These are phyloP conservation scores for Tuberolachnus salignus DNA, from an alignment of 2,888 invertebrate genomes.

Conservation along the genomic window DNA sequence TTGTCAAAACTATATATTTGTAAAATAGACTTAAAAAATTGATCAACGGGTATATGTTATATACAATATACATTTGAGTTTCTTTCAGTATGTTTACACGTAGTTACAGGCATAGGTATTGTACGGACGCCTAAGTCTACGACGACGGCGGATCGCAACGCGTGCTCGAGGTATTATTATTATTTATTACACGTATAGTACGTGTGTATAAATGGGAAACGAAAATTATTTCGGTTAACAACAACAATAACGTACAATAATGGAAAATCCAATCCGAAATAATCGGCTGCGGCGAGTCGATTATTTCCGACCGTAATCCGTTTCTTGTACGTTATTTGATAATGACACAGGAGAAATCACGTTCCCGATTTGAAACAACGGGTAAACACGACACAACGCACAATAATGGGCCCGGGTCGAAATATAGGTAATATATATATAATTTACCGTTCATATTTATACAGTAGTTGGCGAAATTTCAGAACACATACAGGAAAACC, in stretches of 20 bases:
- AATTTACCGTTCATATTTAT: no score
- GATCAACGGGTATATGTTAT: no score
- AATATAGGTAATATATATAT: neutral
- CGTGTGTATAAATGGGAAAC: constrained; percentile 25
- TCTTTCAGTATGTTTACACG: no score
- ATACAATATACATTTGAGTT: no score
- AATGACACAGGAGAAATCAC: constrained; percentile 37
- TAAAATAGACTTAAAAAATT: no score
- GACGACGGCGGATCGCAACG: neutral
- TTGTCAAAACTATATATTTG: no score
- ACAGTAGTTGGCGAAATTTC: neutral
- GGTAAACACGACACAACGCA: neutral
- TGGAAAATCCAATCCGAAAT: constrained; percentile 20
- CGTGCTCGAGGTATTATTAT: constrained; percentile 3
- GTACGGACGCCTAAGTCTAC: no score
- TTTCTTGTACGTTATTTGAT: neutral
- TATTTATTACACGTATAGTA: no score
- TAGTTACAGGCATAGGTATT: no score
- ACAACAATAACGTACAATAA: neutral
- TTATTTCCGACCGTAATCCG: constrained; percentile 8
- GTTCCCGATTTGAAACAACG: constrained; percentile 6
- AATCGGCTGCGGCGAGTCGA: neutral
- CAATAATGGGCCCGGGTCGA: neutral
- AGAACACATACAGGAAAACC: no score
- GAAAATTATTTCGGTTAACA: constrained; percentile 24